Percentiles rank a stretch among this genome's conserved stretches.
These are phyloP conservation scores for Atherinosoma microstoma DNA, from an alignment of 2,797 vertebrate species.

Conservation along the genomic window DNA sequence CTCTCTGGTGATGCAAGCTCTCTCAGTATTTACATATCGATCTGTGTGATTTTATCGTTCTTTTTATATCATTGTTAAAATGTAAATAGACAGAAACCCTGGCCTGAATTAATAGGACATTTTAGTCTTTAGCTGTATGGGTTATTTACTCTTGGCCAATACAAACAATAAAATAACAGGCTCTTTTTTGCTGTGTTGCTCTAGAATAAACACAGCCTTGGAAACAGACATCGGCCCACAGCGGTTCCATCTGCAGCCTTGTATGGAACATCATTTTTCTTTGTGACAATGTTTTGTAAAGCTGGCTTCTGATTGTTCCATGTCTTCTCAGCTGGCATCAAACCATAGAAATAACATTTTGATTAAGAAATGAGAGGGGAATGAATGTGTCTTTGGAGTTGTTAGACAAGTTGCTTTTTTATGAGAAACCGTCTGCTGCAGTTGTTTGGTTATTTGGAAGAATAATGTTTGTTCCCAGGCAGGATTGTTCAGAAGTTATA, in stretches of 20 bases:
- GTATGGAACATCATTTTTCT: slow-evolving; percentile 68
- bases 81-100: slow-evolving; percentile 57
- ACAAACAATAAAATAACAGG: slow-evolving; percentile 70
- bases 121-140: slow-evolving; percentile 43
- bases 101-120: slow-evolving; percentile 59
- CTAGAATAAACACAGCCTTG: slow-evolving; percentile 75
- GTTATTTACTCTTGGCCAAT: slow-evolving; percentile 71
- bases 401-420: slow-evolving; percentile 46
- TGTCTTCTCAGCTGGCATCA: slow-evolving; percentile 63
- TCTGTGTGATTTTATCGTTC: slow-evolving; percentile 44
- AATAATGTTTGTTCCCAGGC: slow-evolving; percentile 28
- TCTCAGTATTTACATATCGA: slow-evolving; percentile 53
- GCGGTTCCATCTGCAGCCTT: slow-evolving; percentile 62
- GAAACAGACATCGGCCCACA: slow-evolving; percentile 61
- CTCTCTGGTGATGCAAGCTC: slow-evolving; percentile 22
- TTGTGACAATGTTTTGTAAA: slow-evolving; percentile 76
- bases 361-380: slow-evolving; percentile 54
- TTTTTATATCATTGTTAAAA: slow-evolving; percentile 45
- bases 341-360: slow-evolving; percentile 70
- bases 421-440: slow-evolving; percentile 41
- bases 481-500: slow-evolving; percentile 3
- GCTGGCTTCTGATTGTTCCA: slow-evolving; percentile 66
- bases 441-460: slow-evolving; percentile 46
- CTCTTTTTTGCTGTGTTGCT: slow-evolving; percentile 66
- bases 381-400: slow-evolving; percentile 45